A percentile compares a stretch with the other conserved stretches of the same genome.
Evolutionary conservation across 1,140 invertebrate species (phyloP).

Genomic region (Pygmarrhopalites habei): DNA sequence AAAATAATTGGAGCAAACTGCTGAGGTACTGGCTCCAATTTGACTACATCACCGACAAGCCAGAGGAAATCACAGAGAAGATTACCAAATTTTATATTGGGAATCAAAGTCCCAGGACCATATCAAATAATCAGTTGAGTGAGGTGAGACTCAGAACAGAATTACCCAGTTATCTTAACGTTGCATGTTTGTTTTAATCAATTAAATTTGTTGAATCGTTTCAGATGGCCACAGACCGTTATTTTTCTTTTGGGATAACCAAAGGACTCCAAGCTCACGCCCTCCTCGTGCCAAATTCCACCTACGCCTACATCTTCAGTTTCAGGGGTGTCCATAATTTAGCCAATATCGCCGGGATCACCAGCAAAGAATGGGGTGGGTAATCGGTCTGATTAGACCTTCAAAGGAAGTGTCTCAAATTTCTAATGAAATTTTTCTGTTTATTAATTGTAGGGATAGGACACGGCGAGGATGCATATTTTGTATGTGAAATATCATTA

Average conservation of each 20-base stretch:
- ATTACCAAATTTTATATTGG: conserved; percentile 23
- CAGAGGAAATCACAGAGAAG: conserved; percentile 10
- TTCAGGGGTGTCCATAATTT: conserved; percentile 10
- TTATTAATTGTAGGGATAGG: conserved; percentile 4
- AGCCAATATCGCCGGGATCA: conserved; percentile 3
- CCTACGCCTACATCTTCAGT: conserved; percentile 12
- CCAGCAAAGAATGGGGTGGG: conserved; percentile 16
- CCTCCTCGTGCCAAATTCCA: conserved; percentile 14
- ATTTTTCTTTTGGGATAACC: conserved; percentile 22
- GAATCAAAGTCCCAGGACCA: conserved; percentile 8
- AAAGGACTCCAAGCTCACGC: conserved; percentile 28
- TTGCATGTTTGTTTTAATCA: no score
- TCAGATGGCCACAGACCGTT: conserved; percentile 23
- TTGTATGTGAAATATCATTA: no score
- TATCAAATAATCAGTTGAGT: conserved; percentile 1
- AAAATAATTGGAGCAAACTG: conserved; percentile 16
- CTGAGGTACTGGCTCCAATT: conserved; percentile 18
- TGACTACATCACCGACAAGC: conserved; percentile 9
- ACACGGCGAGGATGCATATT: conserved; percentile 12
- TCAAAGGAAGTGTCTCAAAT: no score
- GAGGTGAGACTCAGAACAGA: no score
- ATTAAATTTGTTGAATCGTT: no score
- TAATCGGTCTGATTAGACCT: no score
- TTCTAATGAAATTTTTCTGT: neutral
- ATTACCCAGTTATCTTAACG: no score